These are phyloP conservation scores for Notiomystis cincta DNA, from an alignment of 2,113 vertebrate species.

Conservation along the genomic window DNA sequence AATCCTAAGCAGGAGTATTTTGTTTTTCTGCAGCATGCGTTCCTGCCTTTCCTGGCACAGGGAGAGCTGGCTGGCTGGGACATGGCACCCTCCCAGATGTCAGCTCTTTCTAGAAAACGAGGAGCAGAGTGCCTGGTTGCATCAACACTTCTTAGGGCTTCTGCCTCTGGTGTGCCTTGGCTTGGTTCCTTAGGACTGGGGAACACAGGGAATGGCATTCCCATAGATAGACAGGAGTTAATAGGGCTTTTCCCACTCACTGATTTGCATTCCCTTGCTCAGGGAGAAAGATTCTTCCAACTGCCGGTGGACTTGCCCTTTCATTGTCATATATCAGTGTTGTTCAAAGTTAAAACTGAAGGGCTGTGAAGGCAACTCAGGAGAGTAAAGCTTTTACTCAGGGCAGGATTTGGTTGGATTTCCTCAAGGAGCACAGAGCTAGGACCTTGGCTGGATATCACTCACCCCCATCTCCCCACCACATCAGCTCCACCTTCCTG, in stretches of 20 bases:
- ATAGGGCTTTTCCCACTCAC: neutral
- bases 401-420: neutral
- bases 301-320: neutral
- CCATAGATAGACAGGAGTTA: neutral
- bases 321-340: fast-evolving
- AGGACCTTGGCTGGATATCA: neutral
- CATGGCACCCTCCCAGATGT: neutral
- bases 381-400: neutral
- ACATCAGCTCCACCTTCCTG: neutral
- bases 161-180: neutral
- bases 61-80: neutral
- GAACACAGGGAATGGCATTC: fast-evolving
- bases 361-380: neutral
- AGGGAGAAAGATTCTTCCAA: neutral
- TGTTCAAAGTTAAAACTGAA: neutral
- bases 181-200: neutral
- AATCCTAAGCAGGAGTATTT: neutral
- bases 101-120: neutral
- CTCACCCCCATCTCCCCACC: neutral
- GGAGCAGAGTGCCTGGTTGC: neutral
- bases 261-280: neutral
- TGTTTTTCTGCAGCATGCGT: neutral
- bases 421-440: neutral
- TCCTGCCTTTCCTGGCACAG: neutral
- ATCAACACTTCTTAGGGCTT: neutral